phyloP scores from a whole-genome alignment of 1,140 invertebrate genomes.

The Ostrea edulis region DNA sequence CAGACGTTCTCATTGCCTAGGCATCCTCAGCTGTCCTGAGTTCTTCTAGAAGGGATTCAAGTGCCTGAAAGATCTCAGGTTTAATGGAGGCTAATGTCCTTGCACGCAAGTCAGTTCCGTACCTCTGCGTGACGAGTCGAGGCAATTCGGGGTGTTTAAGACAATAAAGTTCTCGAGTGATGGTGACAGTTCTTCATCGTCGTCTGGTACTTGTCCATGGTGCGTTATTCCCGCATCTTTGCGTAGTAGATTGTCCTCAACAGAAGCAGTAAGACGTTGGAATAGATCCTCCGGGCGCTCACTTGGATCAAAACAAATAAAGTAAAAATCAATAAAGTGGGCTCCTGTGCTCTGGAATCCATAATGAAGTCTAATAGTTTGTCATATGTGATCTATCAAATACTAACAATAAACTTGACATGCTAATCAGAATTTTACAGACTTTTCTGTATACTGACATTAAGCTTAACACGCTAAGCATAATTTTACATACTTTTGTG shows the following conservation, averaged over 20 bases:
- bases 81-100: conserved; percentile 57
- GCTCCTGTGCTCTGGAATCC: conserved; percentile 45
- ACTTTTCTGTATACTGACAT: too few species aligned
- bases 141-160: conserved; percentile 53
- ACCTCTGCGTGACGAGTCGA: conserved; percentile 54
- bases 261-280: conserved; percentile 56
- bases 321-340: conserved; percentile 54
- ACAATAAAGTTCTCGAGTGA: conserved; percentile 54
- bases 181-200: conserved; percentile 53
- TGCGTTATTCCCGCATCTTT: conserved; percentile 44
- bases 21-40: not conserved
- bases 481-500: too few species aligned
- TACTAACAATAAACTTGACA: too few species aligned
- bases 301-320: conserved; percentile 39
- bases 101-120: conserved; percentile 55
- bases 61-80: conserved; percentile 57
- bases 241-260: conserved; percentile 56
- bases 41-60: conserved; percentile 56
- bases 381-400: conserved; percentile 41
- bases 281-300: conserved; percentile 60
- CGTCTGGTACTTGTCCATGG: conserved; percentile 5
- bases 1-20: conserved; percentile 30
- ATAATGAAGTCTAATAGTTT: conserved; percentile 44
- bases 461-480: too few species aligned
- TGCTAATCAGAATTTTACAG: too few species aligned